These are phyloP conservation scores for Coptodon rendalli DNA, from an alignment of 2,113 vertebrate species.

Conservation along the genomic window DNA sequence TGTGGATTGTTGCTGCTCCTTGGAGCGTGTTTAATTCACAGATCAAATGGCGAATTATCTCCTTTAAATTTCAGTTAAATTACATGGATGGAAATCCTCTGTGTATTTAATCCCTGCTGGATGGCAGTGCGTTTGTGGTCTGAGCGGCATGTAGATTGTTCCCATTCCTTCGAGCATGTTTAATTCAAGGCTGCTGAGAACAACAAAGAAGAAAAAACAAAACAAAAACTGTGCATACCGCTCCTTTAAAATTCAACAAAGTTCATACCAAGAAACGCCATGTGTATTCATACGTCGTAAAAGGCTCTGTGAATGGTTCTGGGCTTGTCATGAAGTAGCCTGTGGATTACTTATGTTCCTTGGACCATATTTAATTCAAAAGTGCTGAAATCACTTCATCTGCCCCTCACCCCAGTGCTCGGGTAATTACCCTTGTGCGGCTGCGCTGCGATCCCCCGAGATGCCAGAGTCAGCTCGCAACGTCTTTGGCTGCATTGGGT, in stretches of 20 bases:
- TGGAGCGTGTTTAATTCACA: constrained; percentile 29
- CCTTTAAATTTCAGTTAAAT: constrained; percentile 30
- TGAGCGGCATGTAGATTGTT: background rate
- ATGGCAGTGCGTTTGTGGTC: background rate
- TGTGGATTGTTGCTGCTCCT: background rate
- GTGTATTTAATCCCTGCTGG: constrained; percentile 9
- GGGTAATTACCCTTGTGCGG: constrained; percentile 41
- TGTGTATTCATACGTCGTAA: background rate
- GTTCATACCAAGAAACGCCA: background rate
- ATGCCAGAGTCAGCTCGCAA: background rate
- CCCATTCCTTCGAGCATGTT: constrained; percentile 29
- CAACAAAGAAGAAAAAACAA: background rate
- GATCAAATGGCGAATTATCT: background rate
- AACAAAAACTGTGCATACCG: background rate
- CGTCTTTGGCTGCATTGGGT: background rate
- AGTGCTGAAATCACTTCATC: constrained; percentile 39
- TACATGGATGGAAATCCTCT: background rate
- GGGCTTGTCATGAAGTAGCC: background rate
- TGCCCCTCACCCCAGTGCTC: constrained; percentile 6
- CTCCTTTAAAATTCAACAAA: constrained; percentile 1
- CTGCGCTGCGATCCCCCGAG: background rate
- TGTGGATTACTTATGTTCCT: constrained; percentile 6
- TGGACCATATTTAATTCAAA: constrained; percentile 49
- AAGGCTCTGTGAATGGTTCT: background rate
- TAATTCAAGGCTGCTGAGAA: constrained; percentile 40